Conservation (phyloP, 2,113 vertebrate genomes). For the Sceloporus tristichus region DNA sequence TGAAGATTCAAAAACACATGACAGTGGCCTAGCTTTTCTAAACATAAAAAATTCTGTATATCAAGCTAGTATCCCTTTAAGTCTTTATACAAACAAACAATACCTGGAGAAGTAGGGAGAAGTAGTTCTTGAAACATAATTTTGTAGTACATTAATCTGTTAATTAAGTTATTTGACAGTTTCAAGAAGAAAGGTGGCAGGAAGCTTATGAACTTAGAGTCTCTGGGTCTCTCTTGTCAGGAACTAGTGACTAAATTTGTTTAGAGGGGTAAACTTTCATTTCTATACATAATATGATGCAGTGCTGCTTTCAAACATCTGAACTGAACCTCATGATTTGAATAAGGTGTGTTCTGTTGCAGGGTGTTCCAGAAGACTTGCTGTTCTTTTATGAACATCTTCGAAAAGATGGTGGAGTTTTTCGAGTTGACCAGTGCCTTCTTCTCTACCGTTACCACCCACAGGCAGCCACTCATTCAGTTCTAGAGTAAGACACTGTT, state of each 20-base stretch:
- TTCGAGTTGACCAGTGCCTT: constrained; percentile 85
- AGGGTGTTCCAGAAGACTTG: constrained; percentile 95
- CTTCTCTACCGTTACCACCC: constrained; percentile 92
- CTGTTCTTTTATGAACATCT: constrained; percentile 94
- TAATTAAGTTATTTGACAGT: background rate
- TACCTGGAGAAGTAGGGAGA: background rate
- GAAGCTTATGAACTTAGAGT: background rate
- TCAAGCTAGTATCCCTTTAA: background rate
- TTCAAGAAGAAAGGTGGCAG: background rate
- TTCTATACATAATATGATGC: background rate
- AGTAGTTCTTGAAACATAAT: background rate
- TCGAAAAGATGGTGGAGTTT: constrained; percentile 80
- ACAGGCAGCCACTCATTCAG: constrained; percentile 83
- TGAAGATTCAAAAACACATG: background rate
- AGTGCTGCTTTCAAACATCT: background rate
- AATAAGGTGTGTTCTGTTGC: constrained; percentile 41
- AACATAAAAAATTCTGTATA: background rate
- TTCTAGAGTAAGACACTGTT: constrained; percentile 86
- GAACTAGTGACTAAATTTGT: background rate
- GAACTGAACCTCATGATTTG: background rate
- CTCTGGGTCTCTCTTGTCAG: background rate
- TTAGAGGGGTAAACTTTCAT: background rate
- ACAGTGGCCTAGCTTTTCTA: background rate
- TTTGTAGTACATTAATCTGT: background rate
- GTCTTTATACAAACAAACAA: background rate